Evolutionary conservation across 2,113 vertebrate genomes (phyloP).

Genomic region (Apistogramma diplotaenia): DNA sequence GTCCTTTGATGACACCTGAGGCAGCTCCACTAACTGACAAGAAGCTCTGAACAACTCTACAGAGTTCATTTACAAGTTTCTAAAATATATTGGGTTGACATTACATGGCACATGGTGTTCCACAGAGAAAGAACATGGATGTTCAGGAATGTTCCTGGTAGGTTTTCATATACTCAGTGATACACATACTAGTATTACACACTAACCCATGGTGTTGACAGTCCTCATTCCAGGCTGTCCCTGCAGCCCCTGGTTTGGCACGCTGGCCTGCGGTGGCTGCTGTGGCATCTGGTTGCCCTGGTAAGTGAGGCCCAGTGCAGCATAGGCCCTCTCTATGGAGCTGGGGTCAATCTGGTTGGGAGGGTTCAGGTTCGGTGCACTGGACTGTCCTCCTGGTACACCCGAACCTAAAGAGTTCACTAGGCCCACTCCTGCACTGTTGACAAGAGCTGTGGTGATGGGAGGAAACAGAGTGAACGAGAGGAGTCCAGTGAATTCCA

Average conservation of each 20-base stretch:
- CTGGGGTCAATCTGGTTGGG: conserved; percentile 96
- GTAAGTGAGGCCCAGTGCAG: conserved; percentile 94
- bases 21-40: background rate
- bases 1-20: background rate
- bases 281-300: conserved; percentile 92
- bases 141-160: background rate
- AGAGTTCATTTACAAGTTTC: background rate
- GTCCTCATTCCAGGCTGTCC: conserved; percentile 86
- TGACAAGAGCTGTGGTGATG: conserved; percentile 82
- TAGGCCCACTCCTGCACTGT: conserved; percentile 84
- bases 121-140: background rate
- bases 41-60: background rate
- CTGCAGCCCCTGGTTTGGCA: conserved; percentile 77
- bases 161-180: background rate
- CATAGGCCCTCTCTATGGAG: conserved; percentile 96
- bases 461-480: background rate
- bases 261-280: conserved; percentile 80
- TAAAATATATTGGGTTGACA: background rate
- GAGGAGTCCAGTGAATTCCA: background rate
- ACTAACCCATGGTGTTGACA: conserved; percentile 82
- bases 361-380: conserved; percentile 84
- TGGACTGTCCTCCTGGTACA: conserved; percentile 86
- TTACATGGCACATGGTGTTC: background rate
- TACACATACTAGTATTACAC: background rate
- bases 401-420: conserved; percentile 83